A percentile compares a stretch with the other conserved stretches of the same genome.
Conservation (phyloP, 2,797 vertebrate species). For the Alectoris magna region DNA sequence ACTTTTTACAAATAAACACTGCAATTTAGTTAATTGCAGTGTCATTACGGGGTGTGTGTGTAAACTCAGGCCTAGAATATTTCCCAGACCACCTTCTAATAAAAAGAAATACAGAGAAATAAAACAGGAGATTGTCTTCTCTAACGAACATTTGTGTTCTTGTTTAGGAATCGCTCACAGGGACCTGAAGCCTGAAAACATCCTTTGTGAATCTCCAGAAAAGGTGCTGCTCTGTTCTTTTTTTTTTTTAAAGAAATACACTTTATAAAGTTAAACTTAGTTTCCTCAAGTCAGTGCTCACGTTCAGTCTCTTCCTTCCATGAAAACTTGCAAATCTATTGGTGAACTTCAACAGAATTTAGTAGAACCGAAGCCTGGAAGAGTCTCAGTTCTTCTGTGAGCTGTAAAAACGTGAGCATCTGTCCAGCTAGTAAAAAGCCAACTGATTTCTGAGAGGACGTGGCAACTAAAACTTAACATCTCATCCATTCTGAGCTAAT, state of each 20-base stretch:
- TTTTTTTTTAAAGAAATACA: too few species aligned
- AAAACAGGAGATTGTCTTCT: neutral
- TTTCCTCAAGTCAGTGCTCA: neutral
- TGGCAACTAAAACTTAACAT: neutral
- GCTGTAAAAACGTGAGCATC: neutral
- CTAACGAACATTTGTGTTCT: neutral
- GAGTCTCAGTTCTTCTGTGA: neutral
- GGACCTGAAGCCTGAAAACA: conserved; percentile 97
- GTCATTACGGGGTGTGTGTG: neutral
- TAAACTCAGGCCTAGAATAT: neutral
- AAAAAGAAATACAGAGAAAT: neutral
- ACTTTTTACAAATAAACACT: neutral
- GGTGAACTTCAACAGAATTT: neutral
- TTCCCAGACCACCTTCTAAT: neutral
- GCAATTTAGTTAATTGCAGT: neutral
- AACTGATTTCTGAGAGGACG: neutral
- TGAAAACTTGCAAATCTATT: neutral
- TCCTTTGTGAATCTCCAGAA: conserved; percentile 93
- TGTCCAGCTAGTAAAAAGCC: neutral
- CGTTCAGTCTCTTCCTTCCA: neutral
- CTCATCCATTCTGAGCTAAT: neutral
- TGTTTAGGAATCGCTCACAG: conserved; percentile 93
- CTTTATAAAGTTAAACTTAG: neutral
- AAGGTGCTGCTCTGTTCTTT: conserved; percentile 77
- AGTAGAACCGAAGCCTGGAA: neutral